Percentiles rank a stretch among this genome's conserved stretches.
Conservation (phyloP, 2,113 vertebrate genomes). For the Tragelaphus imberbis region DNA sequence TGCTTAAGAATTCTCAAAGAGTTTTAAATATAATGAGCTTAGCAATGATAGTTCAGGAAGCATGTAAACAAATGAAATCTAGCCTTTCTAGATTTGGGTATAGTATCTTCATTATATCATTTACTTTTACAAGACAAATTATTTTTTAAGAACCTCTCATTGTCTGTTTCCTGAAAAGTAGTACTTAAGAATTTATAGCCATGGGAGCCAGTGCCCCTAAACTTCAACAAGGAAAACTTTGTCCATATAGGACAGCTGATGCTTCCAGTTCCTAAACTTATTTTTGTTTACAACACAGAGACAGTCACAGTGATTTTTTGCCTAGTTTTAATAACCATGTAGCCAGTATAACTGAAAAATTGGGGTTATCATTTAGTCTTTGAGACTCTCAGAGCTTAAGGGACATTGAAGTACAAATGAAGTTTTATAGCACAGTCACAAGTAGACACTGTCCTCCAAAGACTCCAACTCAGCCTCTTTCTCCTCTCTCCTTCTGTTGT, state of each 20-base stretch:
- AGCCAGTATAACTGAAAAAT: neutral
- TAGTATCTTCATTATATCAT: neutral
- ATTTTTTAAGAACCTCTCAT: neutral
- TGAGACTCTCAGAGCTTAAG: neutral
- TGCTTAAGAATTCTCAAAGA: neutral
- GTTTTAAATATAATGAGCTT: neutral
- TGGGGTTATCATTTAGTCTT: neutral
- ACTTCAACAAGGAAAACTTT: neutral
- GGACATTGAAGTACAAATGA: neutral
- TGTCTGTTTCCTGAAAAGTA: neutral
- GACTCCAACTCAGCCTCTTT: neutral
- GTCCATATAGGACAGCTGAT: neutral
- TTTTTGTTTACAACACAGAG: neutral
- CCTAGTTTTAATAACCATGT: neutral
- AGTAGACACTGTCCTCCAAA: neutral
- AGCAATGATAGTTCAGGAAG: neutral
- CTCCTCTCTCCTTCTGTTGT: fast-evolving
- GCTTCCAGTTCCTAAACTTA: neutral
- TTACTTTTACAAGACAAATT: neutral
- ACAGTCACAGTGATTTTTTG: neutral
- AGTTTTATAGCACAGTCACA: neutral
- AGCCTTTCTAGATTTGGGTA: fast-evolving
- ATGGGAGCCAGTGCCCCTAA: fast-evolving
- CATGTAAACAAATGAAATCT: fast-evolving
- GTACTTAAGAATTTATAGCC: neutral